A percentile compares a stretch with the other conserved stretches of the same genome.
Evolutionary conservation across 2,888 invertebrate species (phyloP).

Genomic region (Himalopsyche japonica): DNA sequence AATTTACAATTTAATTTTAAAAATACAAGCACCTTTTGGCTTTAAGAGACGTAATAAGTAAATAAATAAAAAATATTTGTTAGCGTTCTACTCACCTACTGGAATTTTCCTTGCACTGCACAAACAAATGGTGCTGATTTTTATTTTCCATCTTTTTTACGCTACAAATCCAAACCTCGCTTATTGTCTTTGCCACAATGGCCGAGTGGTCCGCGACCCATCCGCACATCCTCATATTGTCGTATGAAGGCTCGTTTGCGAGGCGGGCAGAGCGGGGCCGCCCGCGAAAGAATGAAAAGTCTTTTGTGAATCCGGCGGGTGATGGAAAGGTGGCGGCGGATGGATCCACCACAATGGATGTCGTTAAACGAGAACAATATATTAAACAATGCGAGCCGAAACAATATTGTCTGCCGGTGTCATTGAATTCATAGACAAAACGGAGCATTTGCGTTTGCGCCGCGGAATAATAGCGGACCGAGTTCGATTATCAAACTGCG

Average conservation of each 20-base stretch:
- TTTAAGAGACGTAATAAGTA: too few species aligned
- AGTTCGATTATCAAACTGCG: background rate
- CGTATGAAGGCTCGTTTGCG: background rate
- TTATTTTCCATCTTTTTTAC: background rate
- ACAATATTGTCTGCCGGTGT: slow-evolving; percentile 42
- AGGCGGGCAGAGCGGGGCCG: background rate
- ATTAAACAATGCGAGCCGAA: slow-evolving; percentile 41
- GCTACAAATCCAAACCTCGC: background rate
- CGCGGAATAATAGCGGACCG: background rate
- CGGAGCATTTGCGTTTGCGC: slow-evolving; percentile 1
- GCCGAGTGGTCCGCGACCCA: background rate
- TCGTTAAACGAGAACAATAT: slow-evolving; percentile 41
- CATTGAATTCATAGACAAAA: slow-evolving; percentile 40
- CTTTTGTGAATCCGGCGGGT: slow-evolving; percentile 31
- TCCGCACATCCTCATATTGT: background rate
- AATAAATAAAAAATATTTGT: too few species aligned
- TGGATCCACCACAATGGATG: slow-evolving; percentile 36
- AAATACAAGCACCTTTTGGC: too few species aligned
- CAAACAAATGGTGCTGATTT: background rate
- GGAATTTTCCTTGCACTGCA: background rate
- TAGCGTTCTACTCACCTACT: too few species aligned
- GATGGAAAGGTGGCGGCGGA: slow-evolving; percentile 13
- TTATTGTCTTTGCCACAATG: background rate
- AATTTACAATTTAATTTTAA: too few species aligned
- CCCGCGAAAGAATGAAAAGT: slow-evolving; percentile 35